Evolutionary conservation across 2,113 vertebrate species (phyloP), one percentile per base, ranked within the genome.

Genomic region (Microtus montanus): DNA sequence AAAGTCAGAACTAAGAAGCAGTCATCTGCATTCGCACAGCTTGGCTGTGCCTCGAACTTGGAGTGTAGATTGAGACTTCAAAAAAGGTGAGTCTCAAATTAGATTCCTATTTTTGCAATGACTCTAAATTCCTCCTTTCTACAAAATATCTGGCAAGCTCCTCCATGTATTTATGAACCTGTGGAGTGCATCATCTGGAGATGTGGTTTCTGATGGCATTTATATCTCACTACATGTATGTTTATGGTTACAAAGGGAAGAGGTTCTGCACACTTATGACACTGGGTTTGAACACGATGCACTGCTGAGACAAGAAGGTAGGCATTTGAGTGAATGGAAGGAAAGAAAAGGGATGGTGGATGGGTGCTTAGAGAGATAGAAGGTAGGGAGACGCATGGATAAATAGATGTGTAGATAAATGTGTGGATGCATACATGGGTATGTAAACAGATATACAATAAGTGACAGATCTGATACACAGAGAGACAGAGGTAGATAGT

Each of bases 91-190:
- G 44, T 87, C 47, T 80, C 71, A 20, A 87, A 96, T 91, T 95
- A 95, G 82, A 47, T 33, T 91, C 94, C 66, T 35, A 3, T 63
- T 89, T 92, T 97, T 44, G 64, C 74, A 68, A 92, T 9, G 4
- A 84, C 13, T 79, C 7, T 89, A 87, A 96, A 91, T 68, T 95
- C 61, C 83, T 58, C 68, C 74, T 95, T 71, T 82, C 5, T 87
- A 78, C 97, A 74, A 90, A 95, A 78, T 92, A 96, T 89, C 87
- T 95, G 93, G 77, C 66, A 83, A 15, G 38, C 58, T 89, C 83
- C 87, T 97, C 96, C n/a, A 68, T 49, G 4, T 87, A 96, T 96
- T 95, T 97, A 97, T 97, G 79, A 96, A 33, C 68, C 78, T 91
- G 79, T 97, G 15, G 96, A 97, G 94, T 75, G 71, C 92, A 95